Percentiles rank a stretch among this genome's conserved stretches.
phyloP scores from a whole-genome alignment of 2,113 vertebrate species.

The Rhagologus leucostigma region DNA sequence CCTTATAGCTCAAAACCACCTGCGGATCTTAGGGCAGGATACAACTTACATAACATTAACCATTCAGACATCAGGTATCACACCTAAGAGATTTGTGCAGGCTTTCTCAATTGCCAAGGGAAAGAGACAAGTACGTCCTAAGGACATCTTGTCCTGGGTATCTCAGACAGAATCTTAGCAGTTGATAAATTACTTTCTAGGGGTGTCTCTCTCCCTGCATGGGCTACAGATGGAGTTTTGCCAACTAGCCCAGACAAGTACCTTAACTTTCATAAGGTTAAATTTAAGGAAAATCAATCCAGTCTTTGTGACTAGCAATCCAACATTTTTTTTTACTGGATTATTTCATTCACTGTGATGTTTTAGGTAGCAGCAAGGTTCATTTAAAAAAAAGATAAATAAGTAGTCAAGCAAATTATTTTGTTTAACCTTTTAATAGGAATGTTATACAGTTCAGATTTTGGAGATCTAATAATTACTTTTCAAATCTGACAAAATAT shows the following conservation, averaged over 20 bases:
- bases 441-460: not conserved
- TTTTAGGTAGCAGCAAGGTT: not conserved
- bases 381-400: not conserved
- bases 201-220: not conserved
- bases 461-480: not conserved
- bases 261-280: not conserved
- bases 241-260: not conserved
- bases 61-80: not conserved
- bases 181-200: slow-evolving; percentile 1
- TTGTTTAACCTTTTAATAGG: not conserved
- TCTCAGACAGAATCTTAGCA: slow-evolving; percentile 13
- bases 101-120: not conserved
- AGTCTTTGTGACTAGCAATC: not conserved
- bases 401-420: not conserved
- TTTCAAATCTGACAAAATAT: not conserved
- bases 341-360: not conserved
- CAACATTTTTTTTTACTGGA: not conserved
- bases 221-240: not conserved
- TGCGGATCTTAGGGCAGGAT: not conserved
- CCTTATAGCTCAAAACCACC: not conserved
- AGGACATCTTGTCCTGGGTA: not conserved
- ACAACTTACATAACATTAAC: not conserved
- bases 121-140: not conserved
- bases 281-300: not conserved
- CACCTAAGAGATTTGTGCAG: not conserved